phyloP scores from a whole-genome alignment of 2,113 vertebrate genomes.

The Cygnus atratus region DNA sequence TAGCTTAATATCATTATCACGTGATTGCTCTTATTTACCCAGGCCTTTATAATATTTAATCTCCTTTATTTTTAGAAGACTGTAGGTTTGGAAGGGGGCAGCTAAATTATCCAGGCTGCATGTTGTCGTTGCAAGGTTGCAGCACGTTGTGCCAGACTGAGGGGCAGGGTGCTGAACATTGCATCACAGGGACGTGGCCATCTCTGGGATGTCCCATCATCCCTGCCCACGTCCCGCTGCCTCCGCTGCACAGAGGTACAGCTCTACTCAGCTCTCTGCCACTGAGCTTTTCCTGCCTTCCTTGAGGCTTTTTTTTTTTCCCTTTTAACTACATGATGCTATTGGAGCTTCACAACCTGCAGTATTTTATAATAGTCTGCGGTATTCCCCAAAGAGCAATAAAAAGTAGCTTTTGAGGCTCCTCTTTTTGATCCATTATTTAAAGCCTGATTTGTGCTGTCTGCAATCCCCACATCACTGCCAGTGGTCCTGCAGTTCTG shows the following conservation, averaged over 20 bases:
- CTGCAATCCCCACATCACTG: conserved; percentile 51
- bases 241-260: background rate
- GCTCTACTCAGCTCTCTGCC: background rate
- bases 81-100: background rate
- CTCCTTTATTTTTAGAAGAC: background rate
- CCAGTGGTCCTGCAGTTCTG: conserved; percentile 19
- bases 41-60: background rate
- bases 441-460: conserved; percentile 53
- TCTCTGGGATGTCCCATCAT: accelerated
- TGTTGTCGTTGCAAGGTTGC: background rate
- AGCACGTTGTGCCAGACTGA: accelerated
- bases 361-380: conserved; percentile 38
- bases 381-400: conserved; percentile 39
- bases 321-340: background rate
- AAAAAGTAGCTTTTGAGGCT: conserved; percentile 53
- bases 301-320: background rate
- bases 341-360: conserved; percentile 24
- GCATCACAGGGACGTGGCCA: accelerated
- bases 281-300: background rate
- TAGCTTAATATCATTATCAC: background rate
- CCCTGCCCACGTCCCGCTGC: background rate
- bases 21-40: background rate
- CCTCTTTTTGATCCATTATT: conserved; percentile 66
- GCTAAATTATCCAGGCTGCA: background rate
- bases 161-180: background rate